Conservation (phyloP, 2,113 vertebrate genomes). For the Cacatua alba region DNA sequence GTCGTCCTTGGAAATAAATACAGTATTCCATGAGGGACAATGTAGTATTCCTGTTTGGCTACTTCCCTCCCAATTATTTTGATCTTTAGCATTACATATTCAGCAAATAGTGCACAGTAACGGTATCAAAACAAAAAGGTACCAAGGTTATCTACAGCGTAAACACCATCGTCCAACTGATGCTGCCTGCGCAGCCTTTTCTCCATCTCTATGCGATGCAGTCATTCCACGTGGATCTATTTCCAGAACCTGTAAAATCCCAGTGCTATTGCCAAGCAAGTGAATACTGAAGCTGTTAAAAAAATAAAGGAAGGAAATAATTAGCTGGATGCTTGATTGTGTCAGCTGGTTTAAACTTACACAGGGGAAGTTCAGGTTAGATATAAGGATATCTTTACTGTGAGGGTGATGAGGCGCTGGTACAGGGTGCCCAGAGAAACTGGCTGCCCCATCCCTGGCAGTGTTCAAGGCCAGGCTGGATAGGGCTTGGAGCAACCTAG, state of each 20-base stretch:
- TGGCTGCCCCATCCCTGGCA: background rate
- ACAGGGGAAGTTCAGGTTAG: background rate
- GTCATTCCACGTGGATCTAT: conserved; percentile 23
- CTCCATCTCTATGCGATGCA: background rate
- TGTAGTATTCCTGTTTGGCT: background rate
- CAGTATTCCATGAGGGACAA: background rate
- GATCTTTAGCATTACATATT: background rate
- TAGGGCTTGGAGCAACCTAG: background rate
- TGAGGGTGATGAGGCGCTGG: background rate
- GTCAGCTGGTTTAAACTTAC: background rate
- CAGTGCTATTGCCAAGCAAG: conserved; percentile 89
- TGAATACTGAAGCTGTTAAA: conserved; percentile 86
- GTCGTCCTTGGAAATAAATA: background rate
- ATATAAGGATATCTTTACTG: background rate
- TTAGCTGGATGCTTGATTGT: background rate
- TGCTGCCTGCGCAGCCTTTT: background rate
- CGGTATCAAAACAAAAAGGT: background rate
- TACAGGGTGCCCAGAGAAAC: background rate
- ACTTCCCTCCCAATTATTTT: background rate
- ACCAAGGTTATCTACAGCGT: background rate
- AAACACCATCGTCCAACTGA: fast-evolving
- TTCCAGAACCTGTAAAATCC: conserved; percentile 92
- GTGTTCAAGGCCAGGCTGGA: background rate
- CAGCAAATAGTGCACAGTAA: background rate
- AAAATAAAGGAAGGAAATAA: background rate